Conservation (phyloP, 2,113 vertebrate genomes). For the Coptodon rendalli region DNA sequence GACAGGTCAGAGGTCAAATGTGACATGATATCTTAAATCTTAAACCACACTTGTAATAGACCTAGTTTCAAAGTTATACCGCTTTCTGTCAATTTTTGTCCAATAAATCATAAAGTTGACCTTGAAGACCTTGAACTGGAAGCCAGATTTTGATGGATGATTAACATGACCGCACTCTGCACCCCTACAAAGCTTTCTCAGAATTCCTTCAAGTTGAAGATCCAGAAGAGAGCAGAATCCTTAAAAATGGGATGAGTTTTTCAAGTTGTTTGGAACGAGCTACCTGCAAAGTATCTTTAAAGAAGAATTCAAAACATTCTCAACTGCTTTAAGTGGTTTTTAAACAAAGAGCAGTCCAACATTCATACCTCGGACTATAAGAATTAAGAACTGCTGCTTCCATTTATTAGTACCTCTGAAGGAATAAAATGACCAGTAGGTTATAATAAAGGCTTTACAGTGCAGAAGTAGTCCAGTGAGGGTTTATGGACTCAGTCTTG, state of each 20-base stretch:
- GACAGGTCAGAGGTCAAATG: neutral
- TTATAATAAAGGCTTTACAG: neutral
- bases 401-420: neutral
- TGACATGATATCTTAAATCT: neutral
- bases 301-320: neutral
- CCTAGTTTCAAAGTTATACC: accelerated
- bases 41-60: neutral
- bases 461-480: neutral
- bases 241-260: accelerated
- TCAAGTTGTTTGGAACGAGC: neutral
- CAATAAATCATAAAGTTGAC: neutral
- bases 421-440: neutral
- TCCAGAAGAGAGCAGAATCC: neutral
- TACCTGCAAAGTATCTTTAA: neutral
- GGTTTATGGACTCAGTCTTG: neutral
- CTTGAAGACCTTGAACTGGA: neutral
- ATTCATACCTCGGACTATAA: neutral
- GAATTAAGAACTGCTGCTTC: neutral
- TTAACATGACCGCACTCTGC: neutral
- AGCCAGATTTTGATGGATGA: neutral
- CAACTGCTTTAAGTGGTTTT: neutral
- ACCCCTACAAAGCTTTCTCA: neutral
- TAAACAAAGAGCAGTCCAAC: neutral
- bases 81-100: neutral
- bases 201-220: neutral